Evolutionary conservation across 2,888 invertebrate genomes (phyloP), one percentile per base, ranked within the genome.

Genomic region (Fissipunctia ypsillon): DNA sequence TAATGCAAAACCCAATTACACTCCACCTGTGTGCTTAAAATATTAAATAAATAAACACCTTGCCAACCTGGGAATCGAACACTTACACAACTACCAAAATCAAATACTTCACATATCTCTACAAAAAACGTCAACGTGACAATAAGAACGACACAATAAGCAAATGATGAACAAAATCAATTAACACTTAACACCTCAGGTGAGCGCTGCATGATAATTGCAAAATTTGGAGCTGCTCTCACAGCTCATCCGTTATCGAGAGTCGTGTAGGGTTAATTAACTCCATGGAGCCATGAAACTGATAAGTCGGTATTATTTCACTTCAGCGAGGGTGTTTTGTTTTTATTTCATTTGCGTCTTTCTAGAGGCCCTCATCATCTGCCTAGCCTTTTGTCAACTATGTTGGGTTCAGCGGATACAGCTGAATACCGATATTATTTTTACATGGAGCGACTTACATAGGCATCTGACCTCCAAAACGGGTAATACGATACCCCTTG

Each of bases 161-260:
- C 25, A 59, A 31, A 31, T 25, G 43, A 43, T 22, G 25, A 69
- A 69, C 38, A 45, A 25, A 38, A 45, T 38, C 6, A 70, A 50
- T 68, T 63, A 66, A 59, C 48, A 60, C 9, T 22, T 1, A 16
- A 52, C 31, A 67, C 56, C 31, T 52, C 69, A 66, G 64, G 72
- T 73, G 64, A 60, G 61, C 25, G 54, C 16, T 76, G 67, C 72
- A 77, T 41, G 50, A 31, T 70, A 73, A 76, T 72, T 69, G 48
- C 65, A 60, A 69, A 78, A 69, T 82, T 81, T 71, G 57, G 69
- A 61, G 64, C 59, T 54, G 14, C 48, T 43, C 63, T 59, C 71
- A 56, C 54, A 61, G 28, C 69, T 79, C 85, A 79, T 84, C 73
- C 76, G 76, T 72, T 76, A 74, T 84, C 64, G 69, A 75, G 78